Percentiles rank a stretch among this genome's conserved stretches.
Conservation (phyloP, 2,797 vertebrate genomes). For the Rhinoraja longicauda region DNA sequence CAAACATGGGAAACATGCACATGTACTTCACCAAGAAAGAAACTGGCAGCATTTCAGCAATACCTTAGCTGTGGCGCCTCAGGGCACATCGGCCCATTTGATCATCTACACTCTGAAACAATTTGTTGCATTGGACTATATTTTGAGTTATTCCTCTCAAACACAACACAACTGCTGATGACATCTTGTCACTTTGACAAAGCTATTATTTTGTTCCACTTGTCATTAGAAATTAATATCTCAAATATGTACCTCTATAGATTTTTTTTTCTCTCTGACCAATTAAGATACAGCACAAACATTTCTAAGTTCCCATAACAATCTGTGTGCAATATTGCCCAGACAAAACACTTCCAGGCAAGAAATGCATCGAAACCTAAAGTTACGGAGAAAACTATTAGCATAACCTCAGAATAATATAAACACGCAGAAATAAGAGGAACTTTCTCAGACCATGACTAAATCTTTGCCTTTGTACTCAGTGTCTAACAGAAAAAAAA, state of each 20-base stretch:
- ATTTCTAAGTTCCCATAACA: neutral
- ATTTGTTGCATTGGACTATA: slow-evolving; percentile 31
- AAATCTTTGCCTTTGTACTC: neutral
- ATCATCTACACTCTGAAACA: slow-evolving; percentile 22
- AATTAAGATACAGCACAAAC: neutral
- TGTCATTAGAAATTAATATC: slow-evolving; percentile 21
- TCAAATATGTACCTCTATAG: neutral
- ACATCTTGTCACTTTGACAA: slow-evolving; percentile 25
- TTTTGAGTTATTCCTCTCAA: slow-evolving; percentile 21
- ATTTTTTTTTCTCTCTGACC: neutral
- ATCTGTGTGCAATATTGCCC: neutral
- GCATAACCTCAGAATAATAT: neutral
- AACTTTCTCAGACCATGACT: neutral
- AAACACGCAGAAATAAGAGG: neutral
- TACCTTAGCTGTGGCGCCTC: slow-evolving; percentile 4
- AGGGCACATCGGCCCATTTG: slow-evolving; percentile 14
- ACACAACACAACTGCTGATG: neutral
- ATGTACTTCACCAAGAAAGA: slow-evolving; percentile 10
- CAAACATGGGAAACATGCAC: slow-evolving; percentile 29
- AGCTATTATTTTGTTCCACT: slow-evolving; percentile 24
- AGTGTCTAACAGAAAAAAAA: neutral
- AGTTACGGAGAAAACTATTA: neutral
- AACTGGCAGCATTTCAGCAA: slow-evolving; percentile 27
- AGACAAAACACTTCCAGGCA: neutral
- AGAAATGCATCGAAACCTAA: neutral